Evolutionary conservation across 2,113 vertebrate species (phyloP), one percentile per base, ranked within the genome.

Genomic region (Poecilia latipinna): DNA sequence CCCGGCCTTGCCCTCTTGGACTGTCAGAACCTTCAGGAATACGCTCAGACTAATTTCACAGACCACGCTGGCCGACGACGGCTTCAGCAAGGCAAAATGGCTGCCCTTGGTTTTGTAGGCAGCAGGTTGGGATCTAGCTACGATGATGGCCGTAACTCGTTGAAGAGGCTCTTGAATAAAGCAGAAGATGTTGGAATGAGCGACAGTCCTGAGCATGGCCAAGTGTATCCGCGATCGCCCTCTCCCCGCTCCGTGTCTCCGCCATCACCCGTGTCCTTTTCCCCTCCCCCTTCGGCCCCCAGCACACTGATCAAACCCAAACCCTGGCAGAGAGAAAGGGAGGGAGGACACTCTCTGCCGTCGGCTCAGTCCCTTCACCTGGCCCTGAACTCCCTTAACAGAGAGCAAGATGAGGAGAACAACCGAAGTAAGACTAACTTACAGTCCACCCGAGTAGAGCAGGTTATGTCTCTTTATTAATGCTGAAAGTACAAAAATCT

Each of bases 51-150:
- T 22, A 94, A 94, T n/a, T 73, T 92, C 3, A 94, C 90, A 1
- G 95, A 95, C 48, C 90, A 86, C 0, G 89, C 93, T 0, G 94
- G 94, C 22, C 85, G 95, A 28, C 84, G 93, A 12, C 77, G 92
- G 26, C 92, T 96, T 26, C 94, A 94, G 83, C 95, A 95, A 64
- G 94, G 95, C 33, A 95, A 94, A 86, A 91, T 94, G 93, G 92
- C 95, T 0, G 90, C 95, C 72, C 86, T 96, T 7, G 95, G 95
- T 70, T 95, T 96, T 62, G 90, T 94, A 44, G 86, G 92, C 32
- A 86, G 91, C 65, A 82, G 86, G 48, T 83, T 84, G 5, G 77
- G 85, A 73, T 69, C 70, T 12, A 84, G 84, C 13, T 89, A 87
- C 0, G 89, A 95, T 1, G 93, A 90, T 4, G 86, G 90, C 4